Evolutionary conservation across 2,888 invertebrate genomes (phyloP).

Genomic region (Blera fallax): DNA sequence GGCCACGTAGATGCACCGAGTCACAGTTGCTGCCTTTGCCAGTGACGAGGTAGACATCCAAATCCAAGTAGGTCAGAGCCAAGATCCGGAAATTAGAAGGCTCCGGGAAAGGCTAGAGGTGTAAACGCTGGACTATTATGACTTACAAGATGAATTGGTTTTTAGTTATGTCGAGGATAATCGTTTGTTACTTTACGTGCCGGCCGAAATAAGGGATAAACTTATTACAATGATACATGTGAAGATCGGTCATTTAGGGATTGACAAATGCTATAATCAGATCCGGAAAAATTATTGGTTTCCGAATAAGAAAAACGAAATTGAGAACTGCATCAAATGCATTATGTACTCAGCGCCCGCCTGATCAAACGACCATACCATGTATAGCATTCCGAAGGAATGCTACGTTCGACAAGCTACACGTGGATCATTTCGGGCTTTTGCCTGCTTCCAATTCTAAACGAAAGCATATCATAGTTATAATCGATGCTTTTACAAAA

Average conservation of each 20-base stretch:
- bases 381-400: constrained; percentile 19
- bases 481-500: not conserved
- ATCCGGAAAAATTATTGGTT: constrained; percentile 55
- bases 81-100: constrained; percentile 9
- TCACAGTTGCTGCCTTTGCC: constrained; percentile 13
- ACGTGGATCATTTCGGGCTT: not conserved
- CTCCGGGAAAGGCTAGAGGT: constrained; percentile 27
- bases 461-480: constrained; percentile 9
- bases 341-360: constrained; percentile 16
- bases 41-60: not conserved
- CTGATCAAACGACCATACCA: constrained; percentile 3
- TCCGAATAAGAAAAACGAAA: constrained; percentile 13
- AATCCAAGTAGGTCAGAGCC: not conserved
- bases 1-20: constrained; percentile 77
- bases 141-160: constrained; percentile 39
- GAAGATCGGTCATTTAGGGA: constrained; percentile 42
- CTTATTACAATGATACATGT: constrained; percentile 51
- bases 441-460: not conserved
- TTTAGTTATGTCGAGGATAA: constrained; percentile 16
- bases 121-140: constrained; percentile 7
- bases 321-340: no score
- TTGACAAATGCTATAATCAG: constrained; percentile 39
- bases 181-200: constrained; percentile 46
- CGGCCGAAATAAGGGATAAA: constrained; percentile 55
- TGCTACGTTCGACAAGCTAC: constrained; percentile 13